These are phyloP conservation scores for Pantala flavescens DNA, from an alignment of 1,140 invertebrate genomes.

Conservation along the genomic window DNA sequence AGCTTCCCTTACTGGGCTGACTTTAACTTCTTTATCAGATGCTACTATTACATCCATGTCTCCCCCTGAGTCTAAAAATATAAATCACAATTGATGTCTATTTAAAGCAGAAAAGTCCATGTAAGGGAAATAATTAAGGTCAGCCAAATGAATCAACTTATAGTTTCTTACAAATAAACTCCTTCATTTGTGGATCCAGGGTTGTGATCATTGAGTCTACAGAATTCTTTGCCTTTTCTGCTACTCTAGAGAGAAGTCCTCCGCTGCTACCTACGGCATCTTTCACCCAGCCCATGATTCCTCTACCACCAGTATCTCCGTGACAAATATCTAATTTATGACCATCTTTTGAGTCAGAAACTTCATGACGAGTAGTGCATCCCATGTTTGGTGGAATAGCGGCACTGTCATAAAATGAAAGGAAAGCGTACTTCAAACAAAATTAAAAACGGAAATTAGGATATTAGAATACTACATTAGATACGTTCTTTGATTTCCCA, in stretches of 20 bases:
- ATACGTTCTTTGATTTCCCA: conserved; percentile 18
- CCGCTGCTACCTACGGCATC: conserved; percentile 43
- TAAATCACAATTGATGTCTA: conserved; percentile 14
- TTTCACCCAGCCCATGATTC: conserved; percentile 46
- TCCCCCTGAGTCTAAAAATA: conserved; percentile 60
- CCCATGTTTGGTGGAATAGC: conserved; percentile 46
- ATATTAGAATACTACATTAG: not conserved
- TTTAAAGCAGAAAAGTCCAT: not conserved
- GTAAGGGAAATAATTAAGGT: not conserved
- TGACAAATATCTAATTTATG: not conserved
- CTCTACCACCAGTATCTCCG: conserved; percentile 33
- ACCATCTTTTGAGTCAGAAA: conserved; percentile 23
- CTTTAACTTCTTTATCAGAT: conserved; percentile 64
- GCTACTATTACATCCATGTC: conserved; percentile 65
- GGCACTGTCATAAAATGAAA: conserved; percentile 33
- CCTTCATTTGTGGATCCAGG: conserved; percentile 81
- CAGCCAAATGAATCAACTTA: not conserved
- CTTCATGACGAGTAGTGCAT: conserved; percentile 32
- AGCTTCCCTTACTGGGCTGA: conserved; percentile 68
- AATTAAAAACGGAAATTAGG: not conserved
- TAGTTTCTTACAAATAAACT: conserved; percentile 62
- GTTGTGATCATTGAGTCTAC: conserved; percentile 80
- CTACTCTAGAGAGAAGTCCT: conserved; percentile 47
- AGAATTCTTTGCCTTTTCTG: conserved; percentile 72
- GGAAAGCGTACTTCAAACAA: not conserved